Evolutionary conservation across 2,113 vertebrate genomes (phyloP), one percentile per base, ranked within the genome.

Genomic region (Lathamus discolor): DNA sequence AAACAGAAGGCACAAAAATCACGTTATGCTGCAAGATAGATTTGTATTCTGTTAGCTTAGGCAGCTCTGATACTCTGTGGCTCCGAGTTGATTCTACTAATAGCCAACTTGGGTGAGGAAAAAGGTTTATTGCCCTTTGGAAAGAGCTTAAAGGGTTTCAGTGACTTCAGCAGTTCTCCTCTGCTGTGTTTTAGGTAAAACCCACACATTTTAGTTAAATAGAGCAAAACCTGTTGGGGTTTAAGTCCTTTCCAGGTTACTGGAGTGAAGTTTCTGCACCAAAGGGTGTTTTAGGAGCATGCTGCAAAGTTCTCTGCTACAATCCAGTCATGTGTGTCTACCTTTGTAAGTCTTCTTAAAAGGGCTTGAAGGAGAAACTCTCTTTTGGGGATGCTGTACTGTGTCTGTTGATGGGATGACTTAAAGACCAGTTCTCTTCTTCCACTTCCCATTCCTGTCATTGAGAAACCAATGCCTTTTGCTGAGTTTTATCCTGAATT

Each of bases 301-400:
- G 87, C 90, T 96, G 93, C 95, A 82, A 80, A 61, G 37, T 92
- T 94, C 74, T 79, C 86, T 85, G 92, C 92, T 94, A 27, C 88
- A 91, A 5, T 85, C 78, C 83, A 87, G 81, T 67, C 54, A 39
- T 31, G 10, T 49, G 1, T 39, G 17, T 79, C 83, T 86, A 28
- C 66, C 64, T 96, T 90, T 93, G 88, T 84, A 46, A 41, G 80
- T 72, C 76, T 63, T 93, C 90, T 85, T 74, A 17, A 93, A 97
- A 97, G 95, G 92, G 92, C 91, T 97, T 73, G 74, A 94, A 79
- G 91, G 76, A 93, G 81, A 92, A 93, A 77, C 64, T 76, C 51
- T 67, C 51, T 25, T 62, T 76, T 37, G 78, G 83, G 93, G 93
- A 37, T 83, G 57, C 75, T 74, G 39, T 79, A 9, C 62, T 83